These are phyloP conservation scores for Macrosiphum euphorbiae DNA, from an alignment of 2,888 invertebrate genomes.

Conservation along the genomic window DNA sequence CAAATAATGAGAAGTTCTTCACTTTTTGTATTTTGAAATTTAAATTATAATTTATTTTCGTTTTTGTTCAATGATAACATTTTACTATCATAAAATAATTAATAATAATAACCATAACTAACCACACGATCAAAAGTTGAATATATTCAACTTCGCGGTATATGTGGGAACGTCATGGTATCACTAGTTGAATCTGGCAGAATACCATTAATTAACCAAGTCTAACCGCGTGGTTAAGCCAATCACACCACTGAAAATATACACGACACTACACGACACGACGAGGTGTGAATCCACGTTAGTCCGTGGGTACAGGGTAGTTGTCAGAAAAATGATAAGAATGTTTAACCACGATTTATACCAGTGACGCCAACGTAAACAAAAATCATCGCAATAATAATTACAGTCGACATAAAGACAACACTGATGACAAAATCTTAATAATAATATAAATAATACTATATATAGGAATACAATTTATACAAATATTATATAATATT, in stretches of 20 bases:
- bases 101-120: not conserved
- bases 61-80: not conserved
- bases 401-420: no score
- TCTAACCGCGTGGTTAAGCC: not conserved
- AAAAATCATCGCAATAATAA: no score
- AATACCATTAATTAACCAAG: not conserved
- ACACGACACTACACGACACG: constrained; percentile 69
- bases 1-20: no score
- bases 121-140: not conserved
- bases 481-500: no score
- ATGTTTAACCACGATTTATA: no score
- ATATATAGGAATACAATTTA: no score
- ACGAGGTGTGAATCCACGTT: not conserved
- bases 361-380: no score
- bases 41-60: not conserved
- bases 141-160: not conserved
- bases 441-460: no score
- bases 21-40: not conserved
- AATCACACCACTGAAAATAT: not conserved
- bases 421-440: no score
- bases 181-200: not conserved
- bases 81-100: not conserved
- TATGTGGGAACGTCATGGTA: not conserved
- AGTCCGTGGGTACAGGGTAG: no score
- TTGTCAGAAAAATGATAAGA: no score